A percentile compares a stretch with the other conserved stretches of the same genome.
phyloP scores from a whole-genome alignment of 2,888 invertebrate genomes.

The Deilephila elpenor region DNA sequence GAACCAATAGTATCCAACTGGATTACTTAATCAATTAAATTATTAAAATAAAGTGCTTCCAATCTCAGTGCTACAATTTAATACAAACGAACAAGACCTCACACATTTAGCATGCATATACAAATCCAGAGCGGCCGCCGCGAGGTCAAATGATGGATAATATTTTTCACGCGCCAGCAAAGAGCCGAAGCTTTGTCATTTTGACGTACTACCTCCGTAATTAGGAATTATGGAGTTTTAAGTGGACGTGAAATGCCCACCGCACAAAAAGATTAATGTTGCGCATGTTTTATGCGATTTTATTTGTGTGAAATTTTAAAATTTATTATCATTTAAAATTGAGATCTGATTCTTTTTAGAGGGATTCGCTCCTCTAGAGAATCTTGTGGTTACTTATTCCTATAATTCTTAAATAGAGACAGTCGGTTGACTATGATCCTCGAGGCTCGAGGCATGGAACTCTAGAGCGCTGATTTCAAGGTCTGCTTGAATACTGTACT shows the following conservation, averaged over 20 bases:
- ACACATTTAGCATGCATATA: neutral
- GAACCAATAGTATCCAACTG: too few species aligned
- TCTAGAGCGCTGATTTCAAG: too few species aligned
- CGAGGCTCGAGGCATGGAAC: too few species aligned
- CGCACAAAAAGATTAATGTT: constrained; percentile 29
- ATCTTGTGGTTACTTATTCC: too few species aligned
- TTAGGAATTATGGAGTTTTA: constrained; percentile 55
- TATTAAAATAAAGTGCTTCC: too few species aligned
- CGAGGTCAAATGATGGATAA: neutral
- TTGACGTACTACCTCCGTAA: constrained; percentile 50
- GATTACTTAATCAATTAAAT: too few species aligned
- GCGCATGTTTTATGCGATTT: neutral
- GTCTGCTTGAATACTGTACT: too few species aligned
- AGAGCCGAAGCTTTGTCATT: constrained; percentile 28
- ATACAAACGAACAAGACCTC: neutral
- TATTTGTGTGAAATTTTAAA: neutral
- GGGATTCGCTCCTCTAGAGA: too few species aligned
- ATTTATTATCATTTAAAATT: neutral
- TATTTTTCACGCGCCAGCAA: constrained; percentile 40
- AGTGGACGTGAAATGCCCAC: constrained; percentile 45
- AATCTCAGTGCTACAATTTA: too few species aligned
- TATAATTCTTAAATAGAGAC: too few species aligned
- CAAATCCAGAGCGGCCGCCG: neutral
- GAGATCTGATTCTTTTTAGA: neutral
- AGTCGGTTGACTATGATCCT: too few species aligned